Evolutionary conservation across 2,797 vertebrate species (phyloP).

Genomic region (Myotis vivesi): DNA sequence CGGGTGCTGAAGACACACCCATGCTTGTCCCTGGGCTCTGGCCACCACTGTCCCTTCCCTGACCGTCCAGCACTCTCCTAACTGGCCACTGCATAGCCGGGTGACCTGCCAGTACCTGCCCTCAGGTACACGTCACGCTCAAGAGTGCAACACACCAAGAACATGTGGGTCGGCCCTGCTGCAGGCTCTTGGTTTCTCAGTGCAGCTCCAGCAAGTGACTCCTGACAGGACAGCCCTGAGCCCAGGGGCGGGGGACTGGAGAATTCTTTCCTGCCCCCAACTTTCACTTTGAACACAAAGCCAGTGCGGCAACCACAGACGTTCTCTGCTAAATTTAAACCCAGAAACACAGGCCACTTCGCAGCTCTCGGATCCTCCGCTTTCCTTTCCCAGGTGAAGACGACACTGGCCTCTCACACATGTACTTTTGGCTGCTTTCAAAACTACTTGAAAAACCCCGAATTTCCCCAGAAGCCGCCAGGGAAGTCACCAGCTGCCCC

Average conservation of each 20-base stretch:
- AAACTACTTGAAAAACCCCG: fast-evolving
- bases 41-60: fast-evolving
- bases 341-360: neutral
- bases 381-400: neutral
- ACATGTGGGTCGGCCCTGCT: fast-evolving
- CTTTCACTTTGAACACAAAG: fast-evolving
- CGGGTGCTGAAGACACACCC: neutral
- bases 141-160: neutral
- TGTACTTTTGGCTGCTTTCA: neutral
- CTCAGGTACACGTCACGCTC: neutral
- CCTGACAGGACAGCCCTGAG: fast-evolving
- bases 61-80: fast-evolving
- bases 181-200: fast-evolving
- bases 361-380: neutral
- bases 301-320: fast-evolving
- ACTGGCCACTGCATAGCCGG: neutral
- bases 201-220: fast-evolving
- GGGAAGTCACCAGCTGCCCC: neutral
- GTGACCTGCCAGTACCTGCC: neutral
- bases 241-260: fast-evolving
- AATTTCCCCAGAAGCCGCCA: neutral
- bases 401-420: fast-evolving
- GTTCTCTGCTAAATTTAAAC: neutral
- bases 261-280: too few relatives aligned
- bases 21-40: fast-evolving